These are phyloP conservation scores for Thermophis baileyi DNA, from an alignment of 2,113 vertebrate genomes.

Conservation along the genomic window DNA sequence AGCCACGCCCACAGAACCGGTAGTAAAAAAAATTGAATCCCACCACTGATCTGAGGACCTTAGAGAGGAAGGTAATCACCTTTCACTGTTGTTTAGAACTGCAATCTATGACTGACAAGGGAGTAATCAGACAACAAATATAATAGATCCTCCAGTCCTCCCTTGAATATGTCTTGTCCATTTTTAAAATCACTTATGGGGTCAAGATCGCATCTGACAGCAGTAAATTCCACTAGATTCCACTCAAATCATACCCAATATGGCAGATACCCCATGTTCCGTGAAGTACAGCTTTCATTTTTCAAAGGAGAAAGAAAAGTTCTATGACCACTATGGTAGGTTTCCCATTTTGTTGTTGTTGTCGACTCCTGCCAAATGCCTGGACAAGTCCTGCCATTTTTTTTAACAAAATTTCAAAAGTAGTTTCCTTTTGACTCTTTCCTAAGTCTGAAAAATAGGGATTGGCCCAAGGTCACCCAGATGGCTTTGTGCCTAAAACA, in stretches of 20 bases:
- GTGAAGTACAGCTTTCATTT: neutral
- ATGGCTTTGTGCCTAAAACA: neutral
- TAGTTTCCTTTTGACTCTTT: neutral
- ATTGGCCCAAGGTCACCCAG: neutral
- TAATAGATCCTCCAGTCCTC: neutral
- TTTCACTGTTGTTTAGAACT: neutral
- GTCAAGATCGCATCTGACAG: neutral
- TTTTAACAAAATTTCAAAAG: neutral
- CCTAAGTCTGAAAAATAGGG: neutral
- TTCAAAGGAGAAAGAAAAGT: neutral
- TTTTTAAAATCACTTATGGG: neutral
- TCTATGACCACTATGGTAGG: neutral
- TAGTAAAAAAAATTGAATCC: no score
- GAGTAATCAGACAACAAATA: neutral
- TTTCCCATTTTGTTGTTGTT: neutral
- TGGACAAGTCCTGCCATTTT: neutral
- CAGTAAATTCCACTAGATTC: neutral
- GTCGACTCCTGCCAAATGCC: neutral
- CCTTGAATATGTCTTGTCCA: neutral
- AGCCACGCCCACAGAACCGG: no score
- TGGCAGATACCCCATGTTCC: neutral
- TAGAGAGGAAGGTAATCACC: neutral
- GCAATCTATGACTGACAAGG: neutral
- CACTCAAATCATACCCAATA: neutral
- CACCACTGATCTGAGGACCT: neutral